phyloP scores from a whole-genome alignment of 2,797 vertebrate species.

The Iguana delicatissima region DNA sequence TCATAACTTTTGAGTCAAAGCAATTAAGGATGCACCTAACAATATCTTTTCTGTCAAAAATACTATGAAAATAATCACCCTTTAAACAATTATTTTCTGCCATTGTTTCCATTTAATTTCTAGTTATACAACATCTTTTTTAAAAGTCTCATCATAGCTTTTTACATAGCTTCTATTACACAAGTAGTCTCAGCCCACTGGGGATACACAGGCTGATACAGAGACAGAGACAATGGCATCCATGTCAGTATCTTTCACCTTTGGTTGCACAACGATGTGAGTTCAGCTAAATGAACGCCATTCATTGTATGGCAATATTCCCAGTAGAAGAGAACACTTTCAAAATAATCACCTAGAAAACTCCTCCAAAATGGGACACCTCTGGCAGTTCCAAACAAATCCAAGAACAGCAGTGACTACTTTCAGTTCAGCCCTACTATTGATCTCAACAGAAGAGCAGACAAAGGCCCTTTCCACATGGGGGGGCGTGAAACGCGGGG shows the following conservation, averaged over 20 bases:
- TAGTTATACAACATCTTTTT: not conserved
- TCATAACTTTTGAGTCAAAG: not conserved
- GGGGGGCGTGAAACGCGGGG: too few species aligned
- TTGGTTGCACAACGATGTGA: too few species aligned
- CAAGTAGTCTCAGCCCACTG: not conserved
- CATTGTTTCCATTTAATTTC: not conserved
- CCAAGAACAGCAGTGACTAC: not conserved
- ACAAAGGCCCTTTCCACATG: too few species aligned
- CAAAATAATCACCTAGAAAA: constrained; percentile 9
- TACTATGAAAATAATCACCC: not conserved
- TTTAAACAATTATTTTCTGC: not conserved
- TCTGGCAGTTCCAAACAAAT: not conserved
- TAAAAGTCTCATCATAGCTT: not conserved
- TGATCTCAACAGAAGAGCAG: not conserved
- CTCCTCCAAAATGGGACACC: not conserved
- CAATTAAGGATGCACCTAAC: too few species aligned
- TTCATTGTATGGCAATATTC: not conserved
- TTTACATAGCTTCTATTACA: not conserved
- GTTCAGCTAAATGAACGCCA: too few species aligned
- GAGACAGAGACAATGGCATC: too few species aligned
- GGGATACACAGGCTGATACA: too few species aligned
- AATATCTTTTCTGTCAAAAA: too few species aligned
- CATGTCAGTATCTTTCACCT: too few species aligned
- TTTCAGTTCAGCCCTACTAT: too few species aligned
- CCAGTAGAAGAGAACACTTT: not conserved